Conservation (phyloP, 2,888 invertebrate genomes). For the Keiferia lycopersicella region DNA sequence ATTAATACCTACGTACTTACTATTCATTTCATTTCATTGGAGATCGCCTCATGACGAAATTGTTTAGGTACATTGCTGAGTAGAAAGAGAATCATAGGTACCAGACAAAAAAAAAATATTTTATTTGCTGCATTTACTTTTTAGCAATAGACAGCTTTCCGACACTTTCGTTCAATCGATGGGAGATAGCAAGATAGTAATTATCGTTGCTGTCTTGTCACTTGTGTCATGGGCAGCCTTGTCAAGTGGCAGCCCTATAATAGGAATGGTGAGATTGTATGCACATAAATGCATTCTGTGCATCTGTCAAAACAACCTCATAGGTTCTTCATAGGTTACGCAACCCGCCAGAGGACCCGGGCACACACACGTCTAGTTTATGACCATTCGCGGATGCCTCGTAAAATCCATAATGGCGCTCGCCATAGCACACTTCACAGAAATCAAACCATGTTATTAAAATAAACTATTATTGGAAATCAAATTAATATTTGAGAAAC, state of each 20-base stretch:
- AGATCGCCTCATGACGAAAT: background rate
- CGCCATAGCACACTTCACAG: constrained; percentile 1
- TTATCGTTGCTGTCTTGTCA: too few relatives aligned
- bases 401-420: background rate
- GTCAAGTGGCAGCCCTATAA: background rate
- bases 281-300: constrained; percentile 58
- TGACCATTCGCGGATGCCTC: constrained; percentile 3
- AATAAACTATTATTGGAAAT: constrained; percentile 4
- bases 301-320: constrained; percentile 70
- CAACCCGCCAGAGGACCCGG: background rate
- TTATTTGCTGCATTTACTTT: too few relatives aligned
- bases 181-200: too few relatives aligned
- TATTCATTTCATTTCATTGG: too few relatives aligned
- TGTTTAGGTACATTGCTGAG: too few relatives aligned
- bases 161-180: too few relatives aligned
- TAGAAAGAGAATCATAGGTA: too few relatives aligned
- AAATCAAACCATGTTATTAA: background rate
- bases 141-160: too few relatives aligned
- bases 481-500: constrained; percentile 1
- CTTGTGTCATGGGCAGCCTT: background rate
- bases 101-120: too few relatives aligned
- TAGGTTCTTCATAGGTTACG: constrained; percentile 4
- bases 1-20: too few relatives aligned
- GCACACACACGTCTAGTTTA: background rate
- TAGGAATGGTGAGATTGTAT: background rate